Conservation (phyloP, 2,113 vertebrate genomes). For the Egretta garzetta region DNA sequence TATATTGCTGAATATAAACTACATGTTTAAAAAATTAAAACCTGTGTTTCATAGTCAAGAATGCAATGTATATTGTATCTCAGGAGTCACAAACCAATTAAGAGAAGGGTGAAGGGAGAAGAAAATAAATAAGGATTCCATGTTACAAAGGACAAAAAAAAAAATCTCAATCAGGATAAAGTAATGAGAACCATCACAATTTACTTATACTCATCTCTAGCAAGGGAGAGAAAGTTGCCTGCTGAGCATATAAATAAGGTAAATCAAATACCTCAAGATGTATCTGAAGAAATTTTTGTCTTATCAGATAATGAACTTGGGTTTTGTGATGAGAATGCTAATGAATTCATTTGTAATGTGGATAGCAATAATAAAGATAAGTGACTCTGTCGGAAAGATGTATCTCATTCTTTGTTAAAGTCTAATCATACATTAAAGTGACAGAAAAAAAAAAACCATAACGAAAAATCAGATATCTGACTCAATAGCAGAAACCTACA, state of each 20-base stretch:
- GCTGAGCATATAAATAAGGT: constrained; percentile 51
- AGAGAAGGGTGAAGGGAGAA: neutral
- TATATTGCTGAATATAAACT: neutral
- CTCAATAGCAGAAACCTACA: neutral
- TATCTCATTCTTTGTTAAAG: neutral
- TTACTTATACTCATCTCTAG: constrained; percentile 29
- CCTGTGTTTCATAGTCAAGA: neutral
- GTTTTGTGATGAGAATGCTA: constrained; percentile 27
- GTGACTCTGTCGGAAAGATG: neutral
- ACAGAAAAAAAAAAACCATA: neutral
- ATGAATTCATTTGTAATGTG: constrained; percentile 23
- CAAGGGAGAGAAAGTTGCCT: neutral
- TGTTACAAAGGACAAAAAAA: neutral
- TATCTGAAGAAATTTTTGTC: constrained; percentile 43
- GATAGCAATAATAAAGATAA: constrained; percentile 18
- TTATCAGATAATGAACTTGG: constrained; percentile 57
- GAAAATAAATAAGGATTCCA: constrained; percentile 6
- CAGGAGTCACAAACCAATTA: constrained; percentile 14
- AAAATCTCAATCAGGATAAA: neutral
- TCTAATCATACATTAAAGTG: constrained; percentile 21
- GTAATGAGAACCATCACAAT: neutral
- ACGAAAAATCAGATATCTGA: neutral
- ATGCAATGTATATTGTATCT: neutral
- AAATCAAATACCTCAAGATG: constrained; percentile 47
- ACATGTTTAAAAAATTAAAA: neutral